Conservation (phyloP, 2,797 vertebrate genomes). For the Euthynnus affinis region DNA sequence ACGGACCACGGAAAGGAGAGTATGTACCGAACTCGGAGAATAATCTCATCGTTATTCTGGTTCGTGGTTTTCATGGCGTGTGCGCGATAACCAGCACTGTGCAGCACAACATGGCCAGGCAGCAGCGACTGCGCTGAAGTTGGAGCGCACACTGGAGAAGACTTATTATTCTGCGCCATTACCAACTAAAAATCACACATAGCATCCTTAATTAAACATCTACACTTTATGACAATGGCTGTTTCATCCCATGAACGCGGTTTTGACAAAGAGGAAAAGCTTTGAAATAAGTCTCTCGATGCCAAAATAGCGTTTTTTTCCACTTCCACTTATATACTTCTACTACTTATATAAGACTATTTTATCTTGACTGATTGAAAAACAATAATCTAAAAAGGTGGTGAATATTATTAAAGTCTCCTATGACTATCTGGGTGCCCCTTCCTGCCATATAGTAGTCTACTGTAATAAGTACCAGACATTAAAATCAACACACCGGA, state of each 20-base stretch:
- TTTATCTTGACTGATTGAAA: neutral
- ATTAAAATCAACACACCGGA: neutral
- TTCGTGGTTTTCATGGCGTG: slow-evolving; percentile 37
- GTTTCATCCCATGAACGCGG: neutral
- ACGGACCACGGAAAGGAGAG: neutral
- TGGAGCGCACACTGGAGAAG: slow-evolving; percentile 40
- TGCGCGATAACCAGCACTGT: slow-evolving; percentile 49
- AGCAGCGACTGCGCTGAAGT: slow-evolving; percentile 56
- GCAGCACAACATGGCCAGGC: slow-evolving; percentile 70
- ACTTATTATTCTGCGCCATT: slow-evolving; percentile 35
- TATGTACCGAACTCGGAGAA: neutral
- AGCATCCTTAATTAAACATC: rapidly evolving
- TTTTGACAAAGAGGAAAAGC: neutral
- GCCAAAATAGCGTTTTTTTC: neutral
- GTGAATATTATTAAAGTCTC: neutral
- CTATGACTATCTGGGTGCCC: too few species aligned
- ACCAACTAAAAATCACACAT: neutral
- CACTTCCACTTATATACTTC: neutral
- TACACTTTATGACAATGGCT: neutral
- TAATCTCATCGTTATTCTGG: neutral
- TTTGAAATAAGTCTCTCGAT: neutral
- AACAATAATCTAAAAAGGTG: neutral
- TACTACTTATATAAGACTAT: neutral
- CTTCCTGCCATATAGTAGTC: neutral
- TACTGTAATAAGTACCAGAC: neutral